Base-by-base conservation (phyloP, 2,113 vertebrate species). In the Monopterus albus region DNA sequence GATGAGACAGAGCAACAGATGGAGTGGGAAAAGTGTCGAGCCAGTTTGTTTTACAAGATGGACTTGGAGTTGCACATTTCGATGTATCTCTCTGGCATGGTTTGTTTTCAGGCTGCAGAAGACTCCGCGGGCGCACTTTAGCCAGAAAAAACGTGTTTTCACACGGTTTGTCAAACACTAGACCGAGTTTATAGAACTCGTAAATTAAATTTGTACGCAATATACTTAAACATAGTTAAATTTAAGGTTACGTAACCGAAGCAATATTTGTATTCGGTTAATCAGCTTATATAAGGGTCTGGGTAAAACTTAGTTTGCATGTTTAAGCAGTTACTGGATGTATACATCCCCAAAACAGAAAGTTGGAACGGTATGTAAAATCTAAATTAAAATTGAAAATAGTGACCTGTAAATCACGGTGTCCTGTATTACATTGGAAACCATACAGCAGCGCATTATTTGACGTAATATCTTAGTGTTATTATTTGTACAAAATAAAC, bases 1-100 rank as follows among this genome's bases (percentile, higher is more conserved):
- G n/a, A 52, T 18, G 7, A 62, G 21, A 66, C 33, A 25, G 31
- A 75, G 82, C 75, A 83, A 74, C 87, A 75, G 71, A 78, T 85
- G 81, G 83, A 53, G 47, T 6, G 2, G 75, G 52, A 75, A 73
- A 72, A 49, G 47, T 26, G 63, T 67, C 66, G 57, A 71, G 64
- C 15, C 65, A 64, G 64, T 85, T 81, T 85, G 52, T 63, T 55
- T 51, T 11, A 39, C 38, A 75, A 63, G 78, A 55, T 70, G 73
- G 64, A 73, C 59, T 70, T 64, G 47, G 29, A 63, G 56, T 69
- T 60, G 67, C 43, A 39, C 20, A 11, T 73, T 75, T 57, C 14
- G 56, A 33, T 55, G 72, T 53, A 5, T 62, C 51, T 64, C 55
- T 79, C 8, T 75, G 17, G 62, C 13, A 13, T 75, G 35, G 3